These are phyloP conservation scores for Hydrolagus affinis DNA, from an alignment of 2,113 vertebrate genomes.

Conservation along the genomic window DNA sequence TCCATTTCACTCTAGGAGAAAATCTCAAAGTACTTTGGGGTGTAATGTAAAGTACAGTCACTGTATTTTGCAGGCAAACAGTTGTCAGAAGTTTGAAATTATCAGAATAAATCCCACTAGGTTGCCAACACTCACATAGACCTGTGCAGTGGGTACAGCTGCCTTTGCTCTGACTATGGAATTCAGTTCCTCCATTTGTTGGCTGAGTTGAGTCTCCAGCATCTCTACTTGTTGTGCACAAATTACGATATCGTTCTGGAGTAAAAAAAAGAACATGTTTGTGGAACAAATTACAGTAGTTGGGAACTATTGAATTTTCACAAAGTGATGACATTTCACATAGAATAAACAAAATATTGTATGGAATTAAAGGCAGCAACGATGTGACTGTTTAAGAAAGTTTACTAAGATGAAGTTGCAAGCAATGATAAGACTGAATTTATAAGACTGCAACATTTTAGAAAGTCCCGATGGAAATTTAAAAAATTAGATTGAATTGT, in stretches of 20 bases:
- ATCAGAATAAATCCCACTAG: not conserved
- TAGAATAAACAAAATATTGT: not conserved
- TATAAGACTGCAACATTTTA: no score
- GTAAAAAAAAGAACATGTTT: conserved; percentile 9
- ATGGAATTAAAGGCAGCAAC: not conserved
- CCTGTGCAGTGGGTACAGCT: conserved; percentile 62
- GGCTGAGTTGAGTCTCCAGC: conserved; percentile 54
- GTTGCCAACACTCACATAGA: conserved; percentile 70
- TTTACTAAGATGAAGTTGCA: no score
- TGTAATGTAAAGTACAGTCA: no score
- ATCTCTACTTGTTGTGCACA: conserved; percentile 61
- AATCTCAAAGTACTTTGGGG: no score
- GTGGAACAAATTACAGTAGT: not conserved
- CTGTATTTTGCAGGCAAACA: no score
- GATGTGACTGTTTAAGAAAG: no score
- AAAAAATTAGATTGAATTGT: no score
- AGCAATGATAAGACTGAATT: no score
- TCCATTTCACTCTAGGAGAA: no score
- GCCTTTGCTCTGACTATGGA: conserved; percentile 54
- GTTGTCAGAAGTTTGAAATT: not conserved
- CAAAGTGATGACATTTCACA: no score
- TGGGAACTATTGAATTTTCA: no score
- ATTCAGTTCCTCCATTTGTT: conserved; percentile 59
- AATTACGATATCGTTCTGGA: conserved; percentile 65
- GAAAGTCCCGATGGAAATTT: no score